These are phyloP conservation scores for Callocephalon fimbriatum DNA, from an alignment of 2,113 vertebrate species.

Conservation along the genomic window DNA sequence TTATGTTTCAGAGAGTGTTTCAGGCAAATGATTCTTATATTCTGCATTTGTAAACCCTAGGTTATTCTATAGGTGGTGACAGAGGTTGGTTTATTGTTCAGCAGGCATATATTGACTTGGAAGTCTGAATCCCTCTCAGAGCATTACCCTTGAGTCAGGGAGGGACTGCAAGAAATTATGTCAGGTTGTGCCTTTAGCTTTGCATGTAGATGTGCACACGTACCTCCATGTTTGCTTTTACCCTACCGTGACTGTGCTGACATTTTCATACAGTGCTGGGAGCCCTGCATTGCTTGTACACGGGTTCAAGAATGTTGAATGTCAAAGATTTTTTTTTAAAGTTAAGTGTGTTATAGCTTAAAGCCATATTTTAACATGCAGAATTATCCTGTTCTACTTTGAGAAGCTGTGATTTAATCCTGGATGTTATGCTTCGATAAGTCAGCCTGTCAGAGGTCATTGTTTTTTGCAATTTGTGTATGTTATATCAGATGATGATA, in stretches of 20 bases:
- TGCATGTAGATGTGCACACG: not conserved
- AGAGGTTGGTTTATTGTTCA: not conserved
- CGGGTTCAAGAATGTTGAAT: not conserved
- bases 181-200: not conserved
- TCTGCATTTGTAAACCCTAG: not conserved
- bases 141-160: not conserved
- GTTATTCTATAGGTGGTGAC: not conserved
- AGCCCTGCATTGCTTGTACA: not conserved
- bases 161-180: not conserved
- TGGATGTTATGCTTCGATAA: not conserved
- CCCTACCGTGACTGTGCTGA: not conserved
- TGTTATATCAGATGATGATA: not conserved
- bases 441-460: not conserved
- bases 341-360: not conserved
- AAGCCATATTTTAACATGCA: not conserved
- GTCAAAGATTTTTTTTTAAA: not conserved
- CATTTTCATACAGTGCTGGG: rapidly evolving
- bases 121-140: not conserved
- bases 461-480: not conserved
- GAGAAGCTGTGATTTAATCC: not conserved
- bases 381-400: not conserved
- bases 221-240: not conserved
- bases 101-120: not conserved
- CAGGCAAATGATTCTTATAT: not conserved
- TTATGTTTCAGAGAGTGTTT: not conserved